Percentiles rank a stretch among this genome's conserved stretches.
Conservation (phyloP, 2,888 invertebrate genomes). For the Anthophora plumipes region DNA sequence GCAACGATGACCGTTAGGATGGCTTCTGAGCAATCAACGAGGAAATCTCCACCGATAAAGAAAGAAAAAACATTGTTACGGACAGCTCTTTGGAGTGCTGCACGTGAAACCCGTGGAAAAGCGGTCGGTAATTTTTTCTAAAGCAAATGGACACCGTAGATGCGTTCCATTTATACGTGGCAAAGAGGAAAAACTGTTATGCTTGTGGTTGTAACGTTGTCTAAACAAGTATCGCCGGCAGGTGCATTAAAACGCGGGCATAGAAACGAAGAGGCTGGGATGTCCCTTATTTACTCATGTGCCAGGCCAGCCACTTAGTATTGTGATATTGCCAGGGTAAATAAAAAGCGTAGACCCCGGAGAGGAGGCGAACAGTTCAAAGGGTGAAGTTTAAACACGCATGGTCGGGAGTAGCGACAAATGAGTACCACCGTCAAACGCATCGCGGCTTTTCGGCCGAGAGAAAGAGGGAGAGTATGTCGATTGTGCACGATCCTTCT, state of each 20-base stretch:
- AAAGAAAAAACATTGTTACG: no score
- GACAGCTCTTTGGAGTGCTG: no score
- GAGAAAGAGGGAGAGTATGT: slow-evolving; percentile 14
- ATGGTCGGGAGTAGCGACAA: slow-evolving; percentile 30
- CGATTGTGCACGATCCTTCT: slow-evolving; percentile 4
- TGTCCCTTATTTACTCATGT: slow-evolving; percentile 74
- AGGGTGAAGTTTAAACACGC: slow-evolving; percentile 71
- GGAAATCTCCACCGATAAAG: no score
- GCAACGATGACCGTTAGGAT: no score
- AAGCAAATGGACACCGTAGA: slow-evolving; percentile 1
- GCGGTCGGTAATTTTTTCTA: slow-evolving; percentile 30
- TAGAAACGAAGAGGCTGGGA: slow-evolving; percentile 37
- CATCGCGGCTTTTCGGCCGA: slow-evolving; percentile 20
- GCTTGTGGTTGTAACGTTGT: slow-evolving; percentile 68
- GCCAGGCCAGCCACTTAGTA: slow-evolving; percentile 75
- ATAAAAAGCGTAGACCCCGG: slow-evolving; percentile 63
- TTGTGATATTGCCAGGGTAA: slow-evolving; percentile 74
- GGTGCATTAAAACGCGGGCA: slow-evolving; percentile 67
- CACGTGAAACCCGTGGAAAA: slow-evolving; percentile 24
- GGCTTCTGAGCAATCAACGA: no score
- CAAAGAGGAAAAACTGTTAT: slow-evolving; percentile 69
- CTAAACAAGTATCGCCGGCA: slow-evolving; percentile 69
- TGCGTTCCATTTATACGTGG: slow-evolving; percentile 57
- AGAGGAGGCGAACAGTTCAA: slow-evolving; percentile 29
- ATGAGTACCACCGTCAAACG: slow-evolving; percentile 24